phyloP scores from a whole-genome alignment of 2,888 invertebrate genomes.

The Drosophila crucigera region DNA sequence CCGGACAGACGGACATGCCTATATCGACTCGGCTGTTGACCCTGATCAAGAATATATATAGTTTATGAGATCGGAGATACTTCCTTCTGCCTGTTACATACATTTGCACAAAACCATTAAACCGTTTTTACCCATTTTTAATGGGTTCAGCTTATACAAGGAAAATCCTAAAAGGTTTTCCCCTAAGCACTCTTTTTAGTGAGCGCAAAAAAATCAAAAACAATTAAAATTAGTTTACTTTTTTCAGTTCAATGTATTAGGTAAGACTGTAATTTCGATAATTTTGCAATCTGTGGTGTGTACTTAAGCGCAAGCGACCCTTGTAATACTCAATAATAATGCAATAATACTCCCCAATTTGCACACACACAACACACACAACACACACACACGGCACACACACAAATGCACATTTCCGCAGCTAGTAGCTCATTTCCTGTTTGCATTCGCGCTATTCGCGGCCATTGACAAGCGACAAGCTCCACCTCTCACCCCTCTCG shows the following conservation, averaged over 20 bases:
- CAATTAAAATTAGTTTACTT: not conserved
- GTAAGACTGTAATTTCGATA: not conserved
- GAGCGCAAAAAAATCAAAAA: not conserved
- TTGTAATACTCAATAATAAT: not conserved
- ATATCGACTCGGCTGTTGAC: too few species aligned
- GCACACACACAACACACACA: not conserved
- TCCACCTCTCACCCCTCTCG: not conserved
- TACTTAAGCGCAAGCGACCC: not conserved
- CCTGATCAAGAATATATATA: too few species aligned
- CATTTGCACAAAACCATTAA: too few species aligned
- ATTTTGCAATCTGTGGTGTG: not conserved
- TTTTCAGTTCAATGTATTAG: not conserved
- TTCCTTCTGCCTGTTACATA: too few species aligned
- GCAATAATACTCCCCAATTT: not conserved
- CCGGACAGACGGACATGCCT: too few species aligned
- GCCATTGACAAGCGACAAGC: constrained; percentile 44
- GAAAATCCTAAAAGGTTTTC: too few species aligned
- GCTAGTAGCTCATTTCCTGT: constrained; percentile 68
- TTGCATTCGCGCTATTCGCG: constrained; percentile 47
- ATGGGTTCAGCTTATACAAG: too few species aligned
- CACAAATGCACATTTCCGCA: constrained; percentile 47
- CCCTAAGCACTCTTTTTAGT: not conserved
- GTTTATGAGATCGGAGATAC: too few species aligned
- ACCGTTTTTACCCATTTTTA: too few species aligned
- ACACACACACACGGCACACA: constrained; percentile 1